phyloP scores from a whole-genome alignment of 2,888 invertebrate species.

The Agrochola litura region DNA sequence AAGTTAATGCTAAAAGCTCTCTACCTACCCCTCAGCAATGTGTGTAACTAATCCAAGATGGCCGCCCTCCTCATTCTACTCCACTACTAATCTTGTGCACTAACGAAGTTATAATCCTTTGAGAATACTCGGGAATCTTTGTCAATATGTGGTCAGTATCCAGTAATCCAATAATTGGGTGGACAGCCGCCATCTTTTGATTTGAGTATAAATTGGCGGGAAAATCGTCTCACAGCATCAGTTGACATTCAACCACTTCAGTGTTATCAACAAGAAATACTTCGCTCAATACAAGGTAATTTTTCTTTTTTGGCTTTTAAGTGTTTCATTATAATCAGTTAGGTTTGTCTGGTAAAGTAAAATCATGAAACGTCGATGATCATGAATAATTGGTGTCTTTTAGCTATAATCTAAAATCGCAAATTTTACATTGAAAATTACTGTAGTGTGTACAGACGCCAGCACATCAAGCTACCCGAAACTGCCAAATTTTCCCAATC shows the following conservation, averaged over 20 bases:
- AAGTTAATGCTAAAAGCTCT: neutral
- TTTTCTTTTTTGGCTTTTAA: neutral
- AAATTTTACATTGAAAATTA: neutral
- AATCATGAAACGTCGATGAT: neutral
- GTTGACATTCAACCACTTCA: constrained; percentile 75
- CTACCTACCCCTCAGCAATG: neutral
- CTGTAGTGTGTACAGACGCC: no score
- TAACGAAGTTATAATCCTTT: constrained; percentile 85
- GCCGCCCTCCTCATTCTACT: constrained; percentile 54
- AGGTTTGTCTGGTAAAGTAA: neutral
- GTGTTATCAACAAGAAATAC: constrained; percentile 77
- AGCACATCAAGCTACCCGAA: no score
- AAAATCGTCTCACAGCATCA: constrained; percentile 76
- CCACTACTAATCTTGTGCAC: constrained; percentile 75
- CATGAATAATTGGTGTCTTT: neutral
- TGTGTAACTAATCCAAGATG: constrained; percentile 45
- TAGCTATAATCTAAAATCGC: neutral
- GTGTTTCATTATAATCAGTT: neutral
- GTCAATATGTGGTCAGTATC: constrained; percentile 85
- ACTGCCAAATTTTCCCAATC: no score
- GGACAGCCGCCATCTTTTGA: constrained; percentile 72
- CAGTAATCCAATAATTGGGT: constrained; percentile 87
- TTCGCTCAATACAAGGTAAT: constrained; percentile 68
- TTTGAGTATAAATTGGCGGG: constrained; percentile 82
- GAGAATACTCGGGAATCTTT: constrained; percentile 64